These are phyloP conservation scores for Andrena camellia DNA, from an alignment of 2,888 invertebrate genomes.

Conservation along the genomic window DNA sequence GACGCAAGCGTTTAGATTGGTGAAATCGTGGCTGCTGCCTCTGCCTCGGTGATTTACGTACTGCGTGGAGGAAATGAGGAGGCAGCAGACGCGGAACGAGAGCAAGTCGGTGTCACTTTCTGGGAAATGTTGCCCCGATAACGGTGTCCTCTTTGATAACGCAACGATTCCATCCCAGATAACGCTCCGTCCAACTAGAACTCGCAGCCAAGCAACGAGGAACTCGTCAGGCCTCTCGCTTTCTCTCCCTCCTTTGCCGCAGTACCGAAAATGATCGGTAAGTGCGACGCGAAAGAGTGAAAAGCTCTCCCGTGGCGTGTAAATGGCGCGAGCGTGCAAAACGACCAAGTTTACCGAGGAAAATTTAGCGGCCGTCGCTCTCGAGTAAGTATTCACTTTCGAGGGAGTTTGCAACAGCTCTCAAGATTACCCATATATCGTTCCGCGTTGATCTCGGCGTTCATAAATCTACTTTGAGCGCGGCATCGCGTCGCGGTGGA, in stretches of 20 bases:
- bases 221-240: no score
- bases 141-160: constrained; percentile 16
- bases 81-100: constrained; percentile 32
- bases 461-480: constrained; percentile 69
- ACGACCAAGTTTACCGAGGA: not conserved
- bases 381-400: constrained; percentile 53
- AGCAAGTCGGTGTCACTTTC: constrained; percentile 59
- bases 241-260: no score
- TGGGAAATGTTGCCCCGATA: constrained; percentile 28
- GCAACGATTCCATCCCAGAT: not conserved
- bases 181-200: not conserved
- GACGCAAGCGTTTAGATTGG: constrained; percentile 70
- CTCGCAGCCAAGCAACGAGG: not conserved
- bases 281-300: not conserved
- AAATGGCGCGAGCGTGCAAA: not conserved
- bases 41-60: constrained; percentile 70
- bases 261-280: not conserved
- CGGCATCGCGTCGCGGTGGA: constrained; percentile 20
- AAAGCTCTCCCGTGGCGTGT: not conserved
- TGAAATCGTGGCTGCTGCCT: constrained; percentile 66
- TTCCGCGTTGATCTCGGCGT: constrained; percentile 69
- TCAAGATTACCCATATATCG: constrained; percentile 70
- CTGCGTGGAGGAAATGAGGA: constrained; percentile 46
- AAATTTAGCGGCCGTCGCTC: constrained; percentile 28
- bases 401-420: constrained; percentile 58